A percentile compares a stretch with the other conserved stretches of the same genome.
Conservation (phyloP, 1,140 invertebrate species). For the Glossosoma conforme region DNA sequence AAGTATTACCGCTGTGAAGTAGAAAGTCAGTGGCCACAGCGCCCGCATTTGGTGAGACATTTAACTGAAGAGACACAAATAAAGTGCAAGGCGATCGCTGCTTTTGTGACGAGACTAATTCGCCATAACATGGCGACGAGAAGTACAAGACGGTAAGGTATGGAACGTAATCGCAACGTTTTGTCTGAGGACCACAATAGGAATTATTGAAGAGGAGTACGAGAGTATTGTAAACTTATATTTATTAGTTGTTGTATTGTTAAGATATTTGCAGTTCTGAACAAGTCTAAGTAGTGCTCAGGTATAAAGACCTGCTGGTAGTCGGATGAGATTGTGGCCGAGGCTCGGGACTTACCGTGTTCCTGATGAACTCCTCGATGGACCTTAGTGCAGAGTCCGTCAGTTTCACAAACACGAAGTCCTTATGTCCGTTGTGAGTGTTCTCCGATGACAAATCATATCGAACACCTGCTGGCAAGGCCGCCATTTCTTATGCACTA, state of each 20-base stretch:
- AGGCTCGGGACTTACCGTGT: conserved; percentile 64
- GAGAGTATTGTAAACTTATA: no score
- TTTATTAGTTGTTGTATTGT: no score
- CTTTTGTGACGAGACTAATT: conserved; percentile 17
- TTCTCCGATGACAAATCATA: conserved; percentile 90
- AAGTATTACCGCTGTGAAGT: background rate
- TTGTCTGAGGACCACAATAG: no score
- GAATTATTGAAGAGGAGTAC: no score
- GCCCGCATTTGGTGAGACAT: no score
- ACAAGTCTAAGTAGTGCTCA: no score
- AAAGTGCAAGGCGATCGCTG: background rate
- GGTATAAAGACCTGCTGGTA: no score
- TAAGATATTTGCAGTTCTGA: no score
- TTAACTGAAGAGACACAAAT: no score
- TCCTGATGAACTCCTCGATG: conserved; percentile 83
- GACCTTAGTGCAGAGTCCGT: conserved; percentile 88
- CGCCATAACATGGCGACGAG: conserved; percentile 24
- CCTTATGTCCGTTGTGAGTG: conserved; percentile 80
- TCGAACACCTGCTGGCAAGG: conserved; percentile 88
- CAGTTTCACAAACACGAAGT: conserved; percentile 89
- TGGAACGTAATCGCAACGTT: background rate
- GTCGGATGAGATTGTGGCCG: background rate
- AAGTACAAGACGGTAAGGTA: background rate
- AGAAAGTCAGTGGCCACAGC: no score
- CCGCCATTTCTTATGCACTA: conserved; percentile 76